phyloP scores from a whole-genome alignment of 2,797 vertebrate species.

The Megaceryle alcyon region DNA sequence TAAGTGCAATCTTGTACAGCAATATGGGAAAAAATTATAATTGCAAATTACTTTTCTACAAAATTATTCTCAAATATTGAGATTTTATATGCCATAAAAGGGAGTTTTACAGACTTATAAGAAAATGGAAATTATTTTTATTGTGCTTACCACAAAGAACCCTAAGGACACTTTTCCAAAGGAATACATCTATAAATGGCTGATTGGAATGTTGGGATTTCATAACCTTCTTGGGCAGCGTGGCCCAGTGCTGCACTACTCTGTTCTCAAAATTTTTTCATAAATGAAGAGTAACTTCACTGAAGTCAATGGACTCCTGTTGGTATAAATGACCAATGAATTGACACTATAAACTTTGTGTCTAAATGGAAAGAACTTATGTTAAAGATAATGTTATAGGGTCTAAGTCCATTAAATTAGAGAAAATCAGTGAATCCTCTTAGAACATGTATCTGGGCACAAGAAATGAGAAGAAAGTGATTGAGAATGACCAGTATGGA shows the following conservation, averaged over 20 bases:
- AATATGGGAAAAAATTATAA: constrained; percentile 33
- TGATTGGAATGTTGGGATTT: background rate
- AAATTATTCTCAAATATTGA: background rate
- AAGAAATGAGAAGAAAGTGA: background rate
- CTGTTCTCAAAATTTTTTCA: background rate
- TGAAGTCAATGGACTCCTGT: background rate
- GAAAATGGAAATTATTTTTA: constrained; percentile 10
- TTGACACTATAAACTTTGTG: background rate
- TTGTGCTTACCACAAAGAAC: background rate
- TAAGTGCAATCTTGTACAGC: background rate
- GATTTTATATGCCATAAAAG: constrained; percentile 10
- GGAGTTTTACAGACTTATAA: background rate
- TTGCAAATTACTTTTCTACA: too few species aligned
- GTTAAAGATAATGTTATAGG: background rate
- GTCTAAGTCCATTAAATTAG: background rate
- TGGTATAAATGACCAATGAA: background rate
- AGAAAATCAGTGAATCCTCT: background rate
- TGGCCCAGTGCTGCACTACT: background rate
- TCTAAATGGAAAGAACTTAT: background rate
- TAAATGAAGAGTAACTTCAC: background rate
- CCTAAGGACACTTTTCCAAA: background rate
- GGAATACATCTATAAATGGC: background rate
- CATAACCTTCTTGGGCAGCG: background rate
- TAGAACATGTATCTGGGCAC: background rate
- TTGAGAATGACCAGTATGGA: background rate